Conservation (phyloP, 2,113 vertebrate genomes). For the Takifugu flavidus region DNA sequence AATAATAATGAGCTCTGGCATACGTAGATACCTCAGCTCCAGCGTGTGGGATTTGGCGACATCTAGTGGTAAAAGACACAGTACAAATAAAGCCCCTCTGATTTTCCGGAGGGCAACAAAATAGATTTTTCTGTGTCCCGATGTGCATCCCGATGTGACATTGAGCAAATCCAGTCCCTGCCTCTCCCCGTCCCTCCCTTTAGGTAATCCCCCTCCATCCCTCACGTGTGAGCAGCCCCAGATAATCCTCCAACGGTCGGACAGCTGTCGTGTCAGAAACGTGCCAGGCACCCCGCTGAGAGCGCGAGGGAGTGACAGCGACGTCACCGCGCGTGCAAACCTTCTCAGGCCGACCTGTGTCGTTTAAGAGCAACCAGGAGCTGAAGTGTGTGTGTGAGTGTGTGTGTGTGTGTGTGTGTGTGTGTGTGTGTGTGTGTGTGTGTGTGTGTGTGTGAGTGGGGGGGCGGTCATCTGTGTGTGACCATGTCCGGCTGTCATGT, state of each 20-base stretch:
- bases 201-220: conserved; percentile 51
- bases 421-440: conserved; percentile 5
- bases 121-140: neutral
- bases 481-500: conserved; percentile 33
- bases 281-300: conserved; percentile 33
- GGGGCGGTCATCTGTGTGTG: neutral
- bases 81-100: too few species aligned
- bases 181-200: neutral
- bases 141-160: neutral
- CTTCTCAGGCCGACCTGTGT: neutral
- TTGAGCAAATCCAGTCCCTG: conserved; percentile 22
- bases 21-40: too few species aligned
- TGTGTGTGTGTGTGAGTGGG: neutral
- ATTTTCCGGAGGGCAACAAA: too few species aligned
- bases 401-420: conserved; percentile 1
- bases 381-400: conserved; percentile 3
- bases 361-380: conserved; percentile 10
- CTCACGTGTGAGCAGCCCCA: conserved; percentile 43
- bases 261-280: conserved; percentile 64
- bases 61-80: too few species aligned
- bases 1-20: too few species aligned
- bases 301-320: conserved; percentile 20
- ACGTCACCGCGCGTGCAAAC: conserved; percentile 6
- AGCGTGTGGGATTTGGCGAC: too few species aligned
- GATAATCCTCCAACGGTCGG: conserved; percentile 58